Base-by-base conservation (phyloP, 2,797 vertebrate genomes). In the Cuculus canorus region DNA sequence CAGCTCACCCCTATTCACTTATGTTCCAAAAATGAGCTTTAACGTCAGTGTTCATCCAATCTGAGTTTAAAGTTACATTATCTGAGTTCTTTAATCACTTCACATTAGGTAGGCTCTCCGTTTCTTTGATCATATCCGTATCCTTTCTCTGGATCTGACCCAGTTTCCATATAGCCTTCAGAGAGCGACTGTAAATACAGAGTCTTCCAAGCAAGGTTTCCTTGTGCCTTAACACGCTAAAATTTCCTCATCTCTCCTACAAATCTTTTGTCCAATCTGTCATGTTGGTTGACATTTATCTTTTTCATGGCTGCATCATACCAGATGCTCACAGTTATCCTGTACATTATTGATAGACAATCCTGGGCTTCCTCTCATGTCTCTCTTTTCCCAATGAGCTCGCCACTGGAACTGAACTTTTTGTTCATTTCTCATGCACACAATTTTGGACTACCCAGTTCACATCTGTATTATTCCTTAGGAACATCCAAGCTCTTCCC, bases 21-120 rank as follows among this genome's bases (percentile, higher is more conserved):
- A n/a, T 66, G 69, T 94, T 95, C 94, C 82, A 95, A 96, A 96
- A 94, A 88, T 45, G 41, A 69, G 70, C 47, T 65, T 72, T 84
- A 91, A 86, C 32, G 16, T 94, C 85, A 95, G 32, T 2, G 11
- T 65, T 90, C 90, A 91, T 71, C n/a, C 39, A 63, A 59, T 8
- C 87, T 65, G 35, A 75, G 47, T 79, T 86, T 92, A 83, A 88
- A 92, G 37, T 84, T 85, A 6, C n/a, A 95, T 71, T 63, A 86
- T 76, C 57, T 35, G 59, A 90, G 43, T 79, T 90, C 88, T 95
- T 78, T 72, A 95, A 94, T 90, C 82, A 91, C 70, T 86, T 96
- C 30, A 23, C 63, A 92, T 86, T 87, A 89, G 76, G 65, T 37
- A 92, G 25, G 32, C 37, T 86, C 82, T 88, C 48, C 24, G 61